A percentile compares a stretch with the other conserved stretches of the same genome.
These are phyloP conservation scores for Ruditapes philippinarum DNA, from an alignment of 1,140 invertebrate genomes.

Conservation along the genomic window DNA sequence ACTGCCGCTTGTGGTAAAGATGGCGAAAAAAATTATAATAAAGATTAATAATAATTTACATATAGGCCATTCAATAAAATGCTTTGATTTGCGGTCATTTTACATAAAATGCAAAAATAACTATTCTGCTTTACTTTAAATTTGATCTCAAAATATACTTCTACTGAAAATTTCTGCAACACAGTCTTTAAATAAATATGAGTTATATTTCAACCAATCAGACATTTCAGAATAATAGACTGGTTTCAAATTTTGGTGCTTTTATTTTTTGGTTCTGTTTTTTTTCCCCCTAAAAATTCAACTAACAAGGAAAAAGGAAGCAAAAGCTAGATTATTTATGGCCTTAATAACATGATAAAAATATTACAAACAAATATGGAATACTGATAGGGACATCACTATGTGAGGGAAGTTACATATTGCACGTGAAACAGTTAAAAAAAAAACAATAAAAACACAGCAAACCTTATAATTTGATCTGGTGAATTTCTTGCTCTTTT, in stretches of 20 bases:
- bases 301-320: too few relatives aligned
- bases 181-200: too few relatives aligned
- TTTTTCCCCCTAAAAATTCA: too few relatives aligned
- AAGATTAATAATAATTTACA: background rate
- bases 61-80: background rate
- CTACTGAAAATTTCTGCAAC: too few relatives aligned
- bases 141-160: too few relatives aligned
- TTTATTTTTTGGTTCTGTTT: too few relatives aligned
- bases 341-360: background rate
- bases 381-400: conserved; percentile 32
- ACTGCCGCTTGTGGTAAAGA: conserved; percentile 21
- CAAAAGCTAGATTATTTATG: too few relatives aligned
- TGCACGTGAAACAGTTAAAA: conserved; percentile 38
- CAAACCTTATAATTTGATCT: background rate
- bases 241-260: background rate
- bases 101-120: background rate
- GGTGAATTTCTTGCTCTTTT: background rate
- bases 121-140: too few relatives aligned
- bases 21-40: background rate
- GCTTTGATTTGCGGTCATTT: background rate
- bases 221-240: background rate
- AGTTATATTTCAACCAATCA: too few relatives aligned
- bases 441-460: background rate
- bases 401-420: background rate
- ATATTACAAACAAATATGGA: background rate